Base-by-base conservation (phyloP, 2,113 vertebrate species). In the Numida meleagris region DNA sequence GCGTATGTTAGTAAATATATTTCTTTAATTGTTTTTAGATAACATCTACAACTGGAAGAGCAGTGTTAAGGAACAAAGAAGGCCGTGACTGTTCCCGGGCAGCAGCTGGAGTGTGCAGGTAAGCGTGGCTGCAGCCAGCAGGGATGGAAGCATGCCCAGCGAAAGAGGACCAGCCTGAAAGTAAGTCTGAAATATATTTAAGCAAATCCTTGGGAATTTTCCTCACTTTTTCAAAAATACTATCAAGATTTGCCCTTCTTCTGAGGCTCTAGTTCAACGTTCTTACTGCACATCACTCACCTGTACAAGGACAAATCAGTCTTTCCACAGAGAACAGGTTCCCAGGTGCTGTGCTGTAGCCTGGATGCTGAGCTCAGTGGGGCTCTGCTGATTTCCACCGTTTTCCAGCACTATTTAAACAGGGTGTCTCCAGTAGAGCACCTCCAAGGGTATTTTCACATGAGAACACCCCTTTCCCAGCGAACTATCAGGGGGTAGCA, bases 1-100 rank as follows among this genome's bases (percentile, higher is more conserved):
- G 67, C 66, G 76, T 34, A 67, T 87, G 29, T 88, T 90, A 90
- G 83, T 40, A 83, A 93, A 91, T 92, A 48, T 53, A 72, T 74
- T 74, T 59, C 67, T 68, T 74, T 91, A 67, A 89, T 89, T 89
- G n/a, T 50, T 91, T 82, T 87, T 50, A 46, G 94, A 19, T 50
- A n/a, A 59, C 5, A 66, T 88, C 92, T 82, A 51, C 72, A 88
- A 86, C 55, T 75, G 57, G 70, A 86, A 59, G 55, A 51, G n/a
- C 40, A 73, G 14, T 71, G 46, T 67, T 82, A 88, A 80, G 68
- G 31, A 77, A 38, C 7, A 18, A 82, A 90, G 67, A 43, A 34
- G 46, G 43, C 67, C 15, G 5, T 5, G 53, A 34, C 19, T 38
- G 61, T 88, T 81, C 57, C 65, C 66, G 89, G 24, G 78, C 15